Evolutionary conservation across 1,140 invertebrate species (phyloP), one percentile per base, ranked within the genome.

Genomic region (Eumaeus atala): DNA sequence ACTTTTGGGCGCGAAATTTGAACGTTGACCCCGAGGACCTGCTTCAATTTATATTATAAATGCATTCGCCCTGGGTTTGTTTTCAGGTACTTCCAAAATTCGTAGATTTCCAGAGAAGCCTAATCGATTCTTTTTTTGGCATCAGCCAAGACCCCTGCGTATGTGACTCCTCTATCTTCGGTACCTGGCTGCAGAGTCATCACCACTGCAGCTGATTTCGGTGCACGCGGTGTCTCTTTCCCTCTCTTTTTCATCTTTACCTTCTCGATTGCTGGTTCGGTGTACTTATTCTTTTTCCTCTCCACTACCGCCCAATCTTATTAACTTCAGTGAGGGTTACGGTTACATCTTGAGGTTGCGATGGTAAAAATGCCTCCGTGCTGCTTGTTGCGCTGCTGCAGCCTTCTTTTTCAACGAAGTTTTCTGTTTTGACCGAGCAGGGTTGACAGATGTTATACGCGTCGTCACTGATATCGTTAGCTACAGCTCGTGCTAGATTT

Each of bases 111-210:
- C 3, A 52, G 1, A 12, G 9, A 33, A 9, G 48, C 48, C 10
- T 51, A 11, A 28, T 55, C 53, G 0, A 60, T 14, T 10, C 38
- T 51, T 5, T 9, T 6, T 16, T 52, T 60, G 0, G 53, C 48
- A 9, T 38, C 38, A 3, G 44, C 28, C n/a, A 61, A 10, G 9
- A 57, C 49, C 1, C 12, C 14, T 0, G 37, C 47, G 12, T 51
- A 59, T 1, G 47, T 51, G 3, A 56, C 33, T 1, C 56, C 56
- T 7, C 44, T 33, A 8, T 56, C 35, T 17, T 18, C 37, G 1
- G 61, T 53, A 10, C 44, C 56, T 12, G 53, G 53, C 52, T 54
- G 53, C 21, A 62, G 21, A 1, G 56, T 53, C 0, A 59, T 18
- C 0, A 59, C 56, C 37, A 62, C 61, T 9, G 56, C 61, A 0